Base-by-base conservation (phyloP, 2,888 invertebrate genomes). In the Acanthopleura granulata region DNA sequence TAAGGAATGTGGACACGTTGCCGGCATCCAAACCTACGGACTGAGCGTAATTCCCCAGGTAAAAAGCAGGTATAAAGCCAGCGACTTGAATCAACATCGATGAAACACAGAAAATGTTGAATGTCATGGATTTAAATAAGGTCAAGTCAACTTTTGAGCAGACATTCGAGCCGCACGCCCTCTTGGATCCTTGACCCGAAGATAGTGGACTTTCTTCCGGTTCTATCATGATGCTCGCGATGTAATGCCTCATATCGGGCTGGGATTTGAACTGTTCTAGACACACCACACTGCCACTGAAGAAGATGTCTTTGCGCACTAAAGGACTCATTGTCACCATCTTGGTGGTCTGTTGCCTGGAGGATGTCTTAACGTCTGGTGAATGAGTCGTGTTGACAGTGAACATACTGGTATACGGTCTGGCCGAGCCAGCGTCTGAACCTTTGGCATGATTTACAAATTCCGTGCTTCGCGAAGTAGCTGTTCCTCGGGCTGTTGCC, bases 41-140 rank as follows among this genome's bases (percentile, higher is more conserved):
- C 40, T 75, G 49, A 30, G 80, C 77, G 72, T 80, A 78, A 51
- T 81, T 78, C 15, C 80, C 80, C n/a, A 83, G 30, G 73, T 78
- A 83, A 14, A 80, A 78, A 40, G 75, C 76, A 14, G 83, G 83
- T 61, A 83, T 83, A 72, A 79, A 79, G 72, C 82, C 81, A 1
- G 78, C 80, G 80, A 83, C 81, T 76, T 83, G 83, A 40, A 80
- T 79, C 4, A 80, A 66, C 0, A 80, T 73, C 1, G 78, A 80
- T 11, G 81, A 80, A 16, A 80, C 30, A 18, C 78, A 66, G 49
- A 83, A 70, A 49, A 81, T 78, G 11, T 78, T 66, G 57, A 80
- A 83, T n/a, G 77, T 74, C 22, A 70, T 78, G 69, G 80, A 79
- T 40, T 62, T 74, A 66, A 79, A 78, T 29, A 80, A 75, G 72